Evolutionary conservation across 2,797 vertebrate genomes (phyloP).

Genomic region (Melanogrammus aeglefinus): DNA sequence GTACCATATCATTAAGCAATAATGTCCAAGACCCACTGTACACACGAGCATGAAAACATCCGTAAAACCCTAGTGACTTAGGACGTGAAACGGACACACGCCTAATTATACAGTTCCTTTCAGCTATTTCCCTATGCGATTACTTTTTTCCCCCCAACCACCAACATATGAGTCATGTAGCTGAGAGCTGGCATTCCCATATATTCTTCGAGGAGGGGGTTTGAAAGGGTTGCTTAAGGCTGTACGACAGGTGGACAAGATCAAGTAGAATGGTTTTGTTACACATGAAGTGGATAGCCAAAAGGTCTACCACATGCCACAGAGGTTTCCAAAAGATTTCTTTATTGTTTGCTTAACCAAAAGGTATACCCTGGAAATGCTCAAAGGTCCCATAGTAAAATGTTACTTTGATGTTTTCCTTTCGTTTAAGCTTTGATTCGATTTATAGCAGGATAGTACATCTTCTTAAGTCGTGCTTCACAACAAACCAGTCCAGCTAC

Average conservation of each 20-base stretch:
- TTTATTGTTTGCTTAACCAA: not conserved
- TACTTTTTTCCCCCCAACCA: slow-evolving; percentile 62
- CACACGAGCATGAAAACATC: not conserved
- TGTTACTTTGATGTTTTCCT: not conserved
- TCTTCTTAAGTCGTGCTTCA: not conserved
- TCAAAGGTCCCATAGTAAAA: not conserved
- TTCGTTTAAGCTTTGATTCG: not conserved
- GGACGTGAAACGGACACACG: slow-evolving; percentile 28
- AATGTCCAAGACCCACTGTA: not conserved
- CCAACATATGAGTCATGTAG: slow-evolving; percentile 53
- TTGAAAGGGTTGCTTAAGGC: not conserved
- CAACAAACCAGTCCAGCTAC: not conserved
- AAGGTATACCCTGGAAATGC: not conserved
- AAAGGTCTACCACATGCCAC: not conserved
- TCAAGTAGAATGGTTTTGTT: not conserved
- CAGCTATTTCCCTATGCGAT: slow-evolving; percentile 32
- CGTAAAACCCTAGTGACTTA: not conserved
- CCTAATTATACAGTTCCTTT: slow-evolving; percentile 31
- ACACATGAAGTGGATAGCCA: not conserved
- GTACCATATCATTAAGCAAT: not conserved
- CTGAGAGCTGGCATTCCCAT: slow-evolving; percentile 5
- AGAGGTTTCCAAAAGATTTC: not conserved
- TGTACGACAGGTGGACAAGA: not conserved
- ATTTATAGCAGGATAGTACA: not conserved
- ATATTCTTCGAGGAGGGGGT: not conserved